Evolutionary conservation across 2,888 invertebrate species (phyloP).

Genomic region (Ypsolopha scabrella): DNA sequence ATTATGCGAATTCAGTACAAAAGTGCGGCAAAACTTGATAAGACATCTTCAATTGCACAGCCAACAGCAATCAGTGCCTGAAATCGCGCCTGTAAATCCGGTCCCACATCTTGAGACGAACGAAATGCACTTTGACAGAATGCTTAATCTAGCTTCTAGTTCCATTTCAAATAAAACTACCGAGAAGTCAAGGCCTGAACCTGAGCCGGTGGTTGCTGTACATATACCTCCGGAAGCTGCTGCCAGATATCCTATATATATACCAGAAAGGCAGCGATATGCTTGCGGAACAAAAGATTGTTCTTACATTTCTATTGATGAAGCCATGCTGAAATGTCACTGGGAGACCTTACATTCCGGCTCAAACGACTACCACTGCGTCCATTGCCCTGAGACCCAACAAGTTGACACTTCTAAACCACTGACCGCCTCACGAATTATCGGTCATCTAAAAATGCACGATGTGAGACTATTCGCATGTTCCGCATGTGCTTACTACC

Average conservation of each 20-base stretch:
- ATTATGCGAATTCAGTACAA: constrained; percentile 76
- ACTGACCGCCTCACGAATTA: constrained; percentile 71
- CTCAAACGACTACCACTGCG: constrained; percentile 73
- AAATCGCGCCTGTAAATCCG: constrained; percentile 82
- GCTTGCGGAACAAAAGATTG: constrained; percentile 80
- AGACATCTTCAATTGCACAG: constrained; percentile 78
- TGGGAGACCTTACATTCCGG: constrained; percentile 78
- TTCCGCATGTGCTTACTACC: constrained; percentile 74
- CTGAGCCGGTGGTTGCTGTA: constrained; percentile 12
- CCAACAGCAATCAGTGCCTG: constrained; percentile 73
- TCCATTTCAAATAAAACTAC: constrained; percentile 40
- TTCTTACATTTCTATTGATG: constrained; percentile 78
- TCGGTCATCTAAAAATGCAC: constrained; percentile 82
- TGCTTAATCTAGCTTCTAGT: constrained; percentile 86
- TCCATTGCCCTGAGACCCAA: constrained; percentile 76
- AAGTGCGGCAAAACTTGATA: constrained; percentile 78
- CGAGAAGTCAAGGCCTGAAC: constrained; percentile 21
- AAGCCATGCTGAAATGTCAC: constrained; percentile 78
- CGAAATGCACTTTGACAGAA: constrained; percentile 86
- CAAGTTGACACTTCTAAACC: constrained; percentile 50
- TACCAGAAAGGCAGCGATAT: constrained; percentile 70
- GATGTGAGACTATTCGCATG: constrained; percentile 80
- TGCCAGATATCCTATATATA: constrained; percentile 51
- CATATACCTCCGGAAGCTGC: constrained; percentile 25
- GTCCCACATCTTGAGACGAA: constrained; percentile 83